Conservation (phyloP, 1,140 invertebrate genomes). For the Euura saliciscinereae region DNA sequence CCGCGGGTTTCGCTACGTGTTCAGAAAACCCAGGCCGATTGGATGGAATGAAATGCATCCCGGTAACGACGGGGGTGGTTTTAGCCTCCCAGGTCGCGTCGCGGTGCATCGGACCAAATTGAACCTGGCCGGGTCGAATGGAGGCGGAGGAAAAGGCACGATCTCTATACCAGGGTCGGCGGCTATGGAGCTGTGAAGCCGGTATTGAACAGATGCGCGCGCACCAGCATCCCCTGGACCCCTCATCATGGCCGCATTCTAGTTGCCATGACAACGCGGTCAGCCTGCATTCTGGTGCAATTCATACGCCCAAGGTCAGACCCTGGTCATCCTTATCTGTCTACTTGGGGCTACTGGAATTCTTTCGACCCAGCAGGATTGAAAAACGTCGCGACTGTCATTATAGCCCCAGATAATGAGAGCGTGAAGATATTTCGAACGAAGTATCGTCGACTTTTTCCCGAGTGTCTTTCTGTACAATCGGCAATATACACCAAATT, state of each 20-base stretch:
- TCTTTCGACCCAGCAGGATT: constrained; percentile 10
- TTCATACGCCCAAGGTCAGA: background rate
- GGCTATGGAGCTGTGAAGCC: constrained; percentile 21
- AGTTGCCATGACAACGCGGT: background rate
- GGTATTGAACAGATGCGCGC: constrained; percentile 59
- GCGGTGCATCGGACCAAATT: constrained; percentile 6
- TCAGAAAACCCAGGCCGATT: no score
- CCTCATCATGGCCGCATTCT: constrained; percentile 33
- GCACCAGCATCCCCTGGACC: constrained; percentile 33
- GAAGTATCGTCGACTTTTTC: no score
- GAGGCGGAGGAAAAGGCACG: constrained; percentile 16
- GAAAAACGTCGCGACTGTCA: constrained; percentile 1
- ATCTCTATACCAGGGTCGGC: constrained; percentile 22
- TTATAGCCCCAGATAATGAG: constrained; percentile 6
- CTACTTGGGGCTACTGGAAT: background rate
- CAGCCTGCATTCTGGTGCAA: background rate
- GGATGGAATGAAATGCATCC: no score
- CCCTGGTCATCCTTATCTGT: background rate
- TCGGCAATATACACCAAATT: no score
- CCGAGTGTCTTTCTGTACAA: no score
- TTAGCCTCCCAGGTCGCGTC: background rate
- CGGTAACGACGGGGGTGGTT: no score
- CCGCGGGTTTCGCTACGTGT: no score
- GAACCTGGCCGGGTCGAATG: constrained; percentile 9
- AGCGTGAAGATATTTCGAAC: no score